phyloP scores from a whole-genome alignment of 1,140 invertebrate species.

The Nebria ingens region DNA sequence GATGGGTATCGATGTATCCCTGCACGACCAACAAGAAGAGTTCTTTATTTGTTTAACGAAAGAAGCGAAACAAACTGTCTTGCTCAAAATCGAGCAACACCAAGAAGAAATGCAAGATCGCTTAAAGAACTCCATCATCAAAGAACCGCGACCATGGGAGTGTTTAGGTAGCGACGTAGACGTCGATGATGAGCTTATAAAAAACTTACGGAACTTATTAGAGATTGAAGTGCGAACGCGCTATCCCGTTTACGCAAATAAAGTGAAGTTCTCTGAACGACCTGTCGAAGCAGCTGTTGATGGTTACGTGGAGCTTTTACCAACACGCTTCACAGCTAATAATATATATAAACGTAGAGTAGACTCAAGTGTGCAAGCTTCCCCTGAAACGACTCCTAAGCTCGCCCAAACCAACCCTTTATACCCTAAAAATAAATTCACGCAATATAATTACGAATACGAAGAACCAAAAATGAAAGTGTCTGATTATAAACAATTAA shows the following conservation, averaged over 20 bases:
- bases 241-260: conserved; percentile 43
- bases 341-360: conserved; percentile 44
- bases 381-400: conserved; percentile 32
- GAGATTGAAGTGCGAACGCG: conserved; percentile 52
- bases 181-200: conserved; percentile 42
- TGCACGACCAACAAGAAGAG: conserved; percentile 43
- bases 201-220: conserved; percentile 41
- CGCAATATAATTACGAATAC: conserved; percentile 43
- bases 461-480: conserved; percentile 25
- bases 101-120: conserved; percentile 49
- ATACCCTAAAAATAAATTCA: conserved; percentile 53
- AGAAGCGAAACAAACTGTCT: conserved; percentile 34
- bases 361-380: conserved; percentile 40
- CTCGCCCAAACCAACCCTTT: conserved; percentile 52
- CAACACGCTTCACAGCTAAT: conserved; percentile 34
- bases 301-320: conserved; percentile 52
- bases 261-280: conserved; percentile 37
- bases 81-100: conserved; percentile 41
- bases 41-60: conserved; percentile 57
- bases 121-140: conserved; percentile 50
- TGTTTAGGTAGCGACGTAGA: conserved; percentile 51
- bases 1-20: conserved; percentile 52
- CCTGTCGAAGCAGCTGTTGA: conserved; percentile 46
- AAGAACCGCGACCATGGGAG: conserved; percentile 45
- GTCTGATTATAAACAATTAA: conserved; percentile 1